Evolutionary conservation across 92 coral and sea anemone genomes (phyloP), one percentile per base, ranked within the genome.

Genomic region (Micromussa lordhowensis): DNA sequence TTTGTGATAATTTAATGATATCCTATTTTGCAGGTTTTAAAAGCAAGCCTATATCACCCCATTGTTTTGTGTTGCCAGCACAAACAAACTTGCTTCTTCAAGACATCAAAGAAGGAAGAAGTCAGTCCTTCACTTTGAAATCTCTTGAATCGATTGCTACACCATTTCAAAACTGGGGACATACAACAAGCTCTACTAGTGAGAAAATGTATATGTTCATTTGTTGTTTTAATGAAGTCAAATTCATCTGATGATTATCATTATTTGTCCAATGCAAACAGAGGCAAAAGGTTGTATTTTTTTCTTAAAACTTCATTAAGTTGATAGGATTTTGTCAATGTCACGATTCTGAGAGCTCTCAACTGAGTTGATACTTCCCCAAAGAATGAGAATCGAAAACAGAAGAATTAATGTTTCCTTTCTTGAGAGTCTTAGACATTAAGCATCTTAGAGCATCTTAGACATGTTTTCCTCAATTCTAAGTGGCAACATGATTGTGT

Each of bases 21-120:
- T 86, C 21, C 79, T 71, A 21, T 48, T 73, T 88, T 90, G 66
- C 88, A 93, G 96, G 79, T 14, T 80, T 93, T 29, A 29, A 83
- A 64, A 57, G 51, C 29, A 53, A 38, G 58, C 90, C 90, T 71
- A 9, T 87, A 51, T 91, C 94, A 18, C 81, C 90, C 10, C 89
- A 88, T 10, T 93, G 96, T 51, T 80, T 21, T 85, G 92, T 91
- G 34, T 82, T 85, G 35, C 96, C 96, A 55, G 86, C 88, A 21
- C 93, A 86, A 49, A 5, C 21, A n/a, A 32, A 86, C 18, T 58
- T 4, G 51, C 68, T 86, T 63, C 30, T 48, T n/a, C 51, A 64
- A 28, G 77, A 86, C 31, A 76, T 11, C 40, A 53, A 77, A 18
- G 18, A 66, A 48, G 24, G 11, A 36, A 48, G 49, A 48, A 64